These are phyloP conservation scores for Metridium senile DNA, from an alignment of 92 coral and sea anemone genomes.

Conservation along the genomic window DNA sequence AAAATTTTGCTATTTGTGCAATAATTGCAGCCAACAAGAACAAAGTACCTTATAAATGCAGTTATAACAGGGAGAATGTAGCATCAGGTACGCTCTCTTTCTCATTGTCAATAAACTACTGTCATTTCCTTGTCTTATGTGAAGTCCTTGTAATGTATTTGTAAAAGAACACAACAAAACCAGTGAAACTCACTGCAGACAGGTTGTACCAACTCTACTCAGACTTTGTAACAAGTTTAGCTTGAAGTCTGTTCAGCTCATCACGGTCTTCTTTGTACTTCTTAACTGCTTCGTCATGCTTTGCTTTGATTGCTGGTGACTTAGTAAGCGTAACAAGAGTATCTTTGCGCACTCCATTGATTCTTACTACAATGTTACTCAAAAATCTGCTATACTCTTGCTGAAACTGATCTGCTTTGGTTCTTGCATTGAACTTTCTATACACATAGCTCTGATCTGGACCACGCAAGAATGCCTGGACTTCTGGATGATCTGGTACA, in stretches of 20 bases:
- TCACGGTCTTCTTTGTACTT: constrained; percentile 8
- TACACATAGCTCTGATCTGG: constrained; percentile 25
- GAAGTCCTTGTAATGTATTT: too few relatives aligned
- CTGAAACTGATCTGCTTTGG: constrained; percentile 10
- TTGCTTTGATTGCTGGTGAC: neutral
- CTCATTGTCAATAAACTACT: too few relatives aligned
- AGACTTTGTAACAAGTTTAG: neutral
- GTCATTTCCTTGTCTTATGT: too few relatives aligned
- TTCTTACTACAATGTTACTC: neutral
- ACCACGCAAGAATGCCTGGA: constrained; percentile 45
- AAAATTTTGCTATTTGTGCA: too few relatives aligned
- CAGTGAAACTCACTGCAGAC: too few relatives aligned
- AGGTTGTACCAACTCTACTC: too few relatives aligned
- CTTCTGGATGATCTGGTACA: constrained; percentile 34
- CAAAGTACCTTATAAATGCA: too few relatives aligned
- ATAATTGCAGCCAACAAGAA: too few relatives aligned
- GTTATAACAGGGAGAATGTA: too few relatives aligned
- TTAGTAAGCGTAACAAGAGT: neutral
- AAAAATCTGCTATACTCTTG: neutral
- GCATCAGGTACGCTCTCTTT: too few relatives aligned
- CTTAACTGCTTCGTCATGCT: constrained; percentile 14
- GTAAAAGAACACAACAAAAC: too few relatives aligned
- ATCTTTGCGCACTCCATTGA: constrained; percentile 3
- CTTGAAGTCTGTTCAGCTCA: constrained; percentile 15
- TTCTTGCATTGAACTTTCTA: constrained; percentile 24